Conservation (phyloP, 2,113 vertebrate genomes). For the Myodes glareolus region DNA sequence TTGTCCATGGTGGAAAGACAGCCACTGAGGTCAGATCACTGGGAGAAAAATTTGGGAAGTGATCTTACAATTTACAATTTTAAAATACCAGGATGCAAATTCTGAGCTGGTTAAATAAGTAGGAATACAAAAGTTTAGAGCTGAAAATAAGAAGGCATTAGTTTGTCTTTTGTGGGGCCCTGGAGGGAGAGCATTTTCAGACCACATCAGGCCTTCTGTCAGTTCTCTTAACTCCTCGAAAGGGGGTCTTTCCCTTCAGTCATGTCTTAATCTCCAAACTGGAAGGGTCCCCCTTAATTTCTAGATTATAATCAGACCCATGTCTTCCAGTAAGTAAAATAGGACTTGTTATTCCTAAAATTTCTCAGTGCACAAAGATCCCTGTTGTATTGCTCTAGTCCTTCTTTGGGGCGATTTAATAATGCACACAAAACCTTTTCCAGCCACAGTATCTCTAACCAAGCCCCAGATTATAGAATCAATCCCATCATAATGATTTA, state of each 20-base stretch:
- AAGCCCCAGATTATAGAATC: conserved; percentile 29
- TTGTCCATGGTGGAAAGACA: background rate
- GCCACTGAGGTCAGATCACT: background rate
- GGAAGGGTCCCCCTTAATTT: background rate
- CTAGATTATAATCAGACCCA: background rate
- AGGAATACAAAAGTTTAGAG: conserved; percentile 31
- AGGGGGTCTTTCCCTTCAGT: background rate
- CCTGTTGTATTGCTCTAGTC: background rate
- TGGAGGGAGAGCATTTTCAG: background rate
- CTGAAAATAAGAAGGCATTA: conserved; percentile 21
- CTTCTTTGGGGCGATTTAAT: conserved; percentile 1
- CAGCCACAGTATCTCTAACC: conserved; percentile 12
- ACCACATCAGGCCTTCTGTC: background rate
- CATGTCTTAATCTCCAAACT: conserved; percentile 27
- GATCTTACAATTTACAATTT: background rate
- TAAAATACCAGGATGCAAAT: conserved; percentile 38
- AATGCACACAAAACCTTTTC: background rate
- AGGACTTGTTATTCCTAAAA: conserved; percentile 15
- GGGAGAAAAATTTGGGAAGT: background rate
- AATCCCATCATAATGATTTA: conserved; percentile 26
- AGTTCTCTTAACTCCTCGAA: background rate
- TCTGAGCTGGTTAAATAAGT: conserved; percentile 20
- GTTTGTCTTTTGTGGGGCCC: conserved; percentile 13
- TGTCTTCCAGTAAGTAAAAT: conserved; percentile 29
- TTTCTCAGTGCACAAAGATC: conserved; percentile 12